A percentile compares a stretch with the other conserved stretches of the same genome.
Conservation (phyloP, 2,113 vertebrate genomes). For the Spermophilus dauricus region DNA sequence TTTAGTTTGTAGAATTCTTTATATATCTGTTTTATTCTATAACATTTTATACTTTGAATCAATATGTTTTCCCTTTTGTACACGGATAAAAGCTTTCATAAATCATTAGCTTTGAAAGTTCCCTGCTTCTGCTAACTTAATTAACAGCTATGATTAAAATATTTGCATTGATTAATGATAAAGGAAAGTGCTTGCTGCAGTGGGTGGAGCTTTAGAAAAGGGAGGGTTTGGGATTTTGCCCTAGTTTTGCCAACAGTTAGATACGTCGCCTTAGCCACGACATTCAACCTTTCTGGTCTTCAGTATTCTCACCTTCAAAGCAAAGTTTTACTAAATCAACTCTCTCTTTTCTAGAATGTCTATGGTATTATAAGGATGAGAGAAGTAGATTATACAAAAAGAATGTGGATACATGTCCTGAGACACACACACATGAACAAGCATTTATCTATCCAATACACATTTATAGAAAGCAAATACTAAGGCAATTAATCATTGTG, state of each 20-base stretch:
- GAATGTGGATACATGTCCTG: neutral
- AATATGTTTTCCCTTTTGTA: neutral
- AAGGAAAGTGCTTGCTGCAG: neutral
- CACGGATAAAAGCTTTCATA: neutral
- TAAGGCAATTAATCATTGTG: neutral
- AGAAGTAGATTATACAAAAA: neutral
- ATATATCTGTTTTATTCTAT: neutral
- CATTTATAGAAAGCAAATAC: neutral
- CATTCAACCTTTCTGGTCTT: neutral
- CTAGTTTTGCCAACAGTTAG: neutral
- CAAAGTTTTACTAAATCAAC: neutral
- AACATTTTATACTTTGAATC: constrained; percentile 5
- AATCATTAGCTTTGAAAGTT: neutral
- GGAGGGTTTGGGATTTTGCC: neutral
- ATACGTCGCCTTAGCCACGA: neutral
- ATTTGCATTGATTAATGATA: neutral
- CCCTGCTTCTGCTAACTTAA: neutral
- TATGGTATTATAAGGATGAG: neutral
- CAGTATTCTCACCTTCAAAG: neutral
- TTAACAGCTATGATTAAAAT: neutral
- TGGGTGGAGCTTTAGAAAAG: neutral
- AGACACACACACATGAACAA: neutral
- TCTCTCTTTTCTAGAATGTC: neutral
- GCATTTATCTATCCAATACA: neutral
- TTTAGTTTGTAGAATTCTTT: constrained; percentile 25